These are phyloP conservation scores for Casuarius casuarius DNA, from an alignment of 2,113 vertebrate genomes.

Conservation along the genomic window DNA sequence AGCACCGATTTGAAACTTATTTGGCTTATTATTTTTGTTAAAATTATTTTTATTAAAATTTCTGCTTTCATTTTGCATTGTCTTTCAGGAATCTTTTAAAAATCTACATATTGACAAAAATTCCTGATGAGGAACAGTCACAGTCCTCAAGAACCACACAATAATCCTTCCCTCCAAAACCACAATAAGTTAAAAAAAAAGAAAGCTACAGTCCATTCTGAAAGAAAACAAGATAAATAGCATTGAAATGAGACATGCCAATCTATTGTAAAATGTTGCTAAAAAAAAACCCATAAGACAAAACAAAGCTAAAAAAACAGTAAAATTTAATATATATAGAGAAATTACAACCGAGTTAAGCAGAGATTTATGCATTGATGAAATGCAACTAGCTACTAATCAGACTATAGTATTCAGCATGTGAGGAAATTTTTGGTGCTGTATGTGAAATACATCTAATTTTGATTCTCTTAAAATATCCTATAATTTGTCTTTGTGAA, in stretches of 20 bases:
- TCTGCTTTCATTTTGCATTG: background rate
- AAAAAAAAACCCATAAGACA: background rate
- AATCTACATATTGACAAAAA: background rate
- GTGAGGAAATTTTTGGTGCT: background rate
- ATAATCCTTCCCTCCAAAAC: background rate
- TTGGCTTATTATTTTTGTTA: background rate
- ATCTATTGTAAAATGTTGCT: background rate
- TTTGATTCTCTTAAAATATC: background rate
- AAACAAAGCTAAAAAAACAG: background rate
- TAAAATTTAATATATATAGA: background rate
- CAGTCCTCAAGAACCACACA: background rate
- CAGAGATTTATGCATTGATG: background rate
- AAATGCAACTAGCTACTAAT: background rate
- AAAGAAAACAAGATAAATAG: background rate
- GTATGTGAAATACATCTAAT: background rate
- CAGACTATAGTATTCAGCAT: background rate
- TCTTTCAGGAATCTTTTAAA: background rate
- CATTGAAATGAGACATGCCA: background rate
- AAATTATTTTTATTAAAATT: background rate
- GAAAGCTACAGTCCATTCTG: background rate
- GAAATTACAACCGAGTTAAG: background rate
- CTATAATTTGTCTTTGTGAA: background rate
- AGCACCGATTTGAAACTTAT: background rate
- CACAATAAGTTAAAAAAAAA: background rate
- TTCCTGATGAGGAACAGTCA: background rate